Evolutionary conservation across 2,888 invertebrate genomes (phyloP).

Genomic region (Petrolisthes cinctipes): DNA sequence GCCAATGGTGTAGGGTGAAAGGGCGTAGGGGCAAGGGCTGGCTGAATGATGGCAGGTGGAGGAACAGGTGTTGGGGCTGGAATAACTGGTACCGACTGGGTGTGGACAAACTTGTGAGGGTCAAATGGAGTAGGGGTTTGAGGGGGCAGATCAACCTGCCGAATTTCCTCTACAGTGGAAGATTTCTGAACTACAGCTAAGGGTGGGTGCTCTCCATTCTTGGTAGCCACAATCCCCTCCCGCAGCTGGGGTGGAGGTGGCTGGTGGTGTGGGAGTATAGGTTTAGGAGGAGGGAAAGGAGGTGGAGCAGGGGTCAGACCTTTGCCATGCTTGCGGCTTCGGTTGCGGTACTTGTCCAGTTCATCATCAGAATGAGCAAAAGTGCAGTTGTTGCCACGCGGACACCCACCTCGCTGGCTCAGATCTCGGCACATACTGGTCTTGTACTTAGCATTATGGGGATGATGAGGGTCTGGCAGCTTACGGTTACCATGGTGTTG

Average conservation of each 20-base stretch:
- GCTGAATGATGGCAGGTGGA: slow-evolving; percentile 49
- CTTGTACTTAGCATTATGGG: slow-evolving; percentile 82
- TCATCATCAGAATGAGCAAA: slow-evolving; percentile 94
- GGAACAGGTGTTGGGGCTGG: slow-evolving; percentile 33
- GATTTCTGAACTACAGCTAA: slow-evolving; percentile 45
- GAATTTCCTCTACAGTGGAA: slow-evolving; percentile 49
- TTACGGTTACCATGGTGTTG: slow-evolving; percentile 79
- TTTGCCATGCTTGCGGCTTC: slow-evolving; percentile 53
- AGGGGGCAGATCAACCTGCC: slow-evolving; percentile 37
- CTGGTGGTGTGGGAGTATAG: slow-evolving; percentile 35
- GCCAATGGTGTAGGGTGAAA: slow-evolving; percentile 52
- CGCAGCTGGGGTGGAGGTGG: slow-evolving; percentile 23
- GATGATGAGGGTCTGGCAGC: slow-evolving; percentile 68
- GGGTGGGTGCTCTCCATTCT: slow-evolving; percentile 54
- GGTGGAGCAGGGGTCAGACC: slow-evolving; percentile 33
- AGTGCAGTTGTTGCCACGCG: slow-evolving; percentile 87
- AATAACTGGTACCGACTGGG: slow-evolving; percentile 43
- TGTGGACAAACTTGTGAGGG: slow-evolving; percentile 52
- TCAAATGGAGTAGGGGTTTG: slow-evolving; percentile 48
- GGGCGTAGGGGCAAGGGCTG: slow-evolving; percentile 53
- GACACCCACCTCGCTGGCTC: slow-evolving; percentile 83
- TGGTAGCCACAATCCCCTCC: slow-evolving; percentile 15
- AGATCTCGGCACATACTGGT: slow-evolving; percentile 91
- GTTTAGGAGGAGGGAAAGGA: slow-evolving; percentile 29
- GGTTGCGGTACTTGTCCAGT: slow-evolving; percentile 78